A percentile compares a stretch with the other conserved stretches of the same genome.
These are phyloP conservation scores for Parnassius glacialis DNA, from an alignment of 2,888 invertebrate species.

Conservation along the genomic window DNA sequence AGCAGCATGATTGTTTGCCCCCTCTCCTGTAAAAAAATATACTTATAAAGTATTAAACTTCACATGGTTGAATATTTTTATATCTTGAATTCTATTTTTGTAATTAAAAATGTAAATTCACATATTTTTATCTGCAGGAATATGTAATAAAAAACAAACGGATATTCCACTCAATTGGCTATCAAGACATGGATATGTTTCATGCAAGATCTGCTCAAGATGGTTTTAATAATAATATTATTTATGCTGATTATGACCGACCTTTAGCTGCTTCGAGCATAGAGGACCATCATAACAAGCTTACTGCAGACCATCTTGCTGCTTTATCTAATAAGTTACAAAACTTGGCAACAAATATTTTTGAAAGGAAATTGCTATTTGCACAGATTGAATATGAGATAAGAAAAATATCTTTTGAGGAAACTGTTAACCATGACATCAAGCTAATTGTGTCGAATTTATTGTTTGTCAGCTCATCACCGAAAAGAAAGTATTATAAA, in stretches of 20 bases:
- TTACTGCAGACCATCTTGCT: background rate
- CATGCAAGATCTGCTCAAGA: slow-evolving; percentile 5
- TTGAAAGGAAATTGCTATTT: slow-evolving; percentile 22
- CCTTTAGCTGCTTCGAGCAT: background rate
- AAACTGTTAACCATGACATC: slow-evolving; percentile 24
- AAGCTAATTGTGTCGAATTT: slow-evolving; percentile 27
- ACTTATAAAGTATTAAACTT: too few species aligned
- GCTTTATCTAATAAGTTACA: slow-evolving; percentile 5
- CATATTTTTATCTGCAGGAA: slow-evolving; percentile 8
- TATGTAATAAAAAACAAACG: background rate
- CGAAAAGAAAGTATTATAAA: slow-evolving; percentile 1
- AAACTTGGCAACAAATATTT: slow-evolving; percentile 14
- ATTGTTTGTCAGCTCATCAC: slow-evolving; percentile 4
- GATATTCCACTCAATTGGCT: slow-evolving; percentile 10
- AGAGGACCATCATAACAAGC: background rate
- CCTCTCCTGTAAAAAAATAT: too few species aligned
- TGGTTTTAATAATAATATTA: slow-evolving; percentile 5
- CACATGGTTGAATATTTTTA: too few species aligned
- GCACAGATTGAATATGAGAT: slow-evolving; percentile 27
- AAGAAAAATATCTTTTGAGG: slow-evolving; percentile 13
- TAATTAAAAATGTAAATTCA: background rate
- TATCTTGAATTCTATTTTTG: too few species aligned
- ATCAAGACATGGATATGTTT: background rate
- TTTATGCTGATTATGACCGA: slow-evolving; percentile 1
- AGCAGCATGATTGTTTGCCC: too few species aligned